Evolutionary conservation across 2,888 invertebrate species (phyloP).

Genomic region (Cantharis nigra): DNA sequence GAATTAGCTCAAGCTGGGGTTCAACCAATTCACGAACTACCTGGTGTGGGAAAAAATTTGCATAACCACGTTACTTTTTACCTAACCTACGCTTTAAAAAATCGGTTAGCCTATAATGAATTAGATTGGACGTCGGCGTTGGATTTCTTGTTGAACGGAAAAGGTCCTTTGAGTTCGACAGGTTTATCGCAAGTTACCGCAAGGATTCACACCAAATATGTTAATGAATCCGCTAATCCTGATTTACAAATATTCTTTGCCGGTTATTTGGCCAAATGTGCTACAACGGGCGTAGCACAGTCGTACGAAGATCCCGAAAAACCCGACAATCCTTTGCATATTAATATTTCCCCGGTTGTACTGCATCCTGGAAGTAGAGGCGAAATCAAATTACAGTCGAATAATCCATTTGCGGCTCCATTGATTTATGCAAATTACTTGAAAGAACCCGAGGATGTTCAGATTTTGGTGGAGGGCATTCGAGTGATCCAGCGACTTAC

Average conservation of each 20-base stretch:
- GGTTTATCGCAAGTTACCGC: slow-evolving; percentile 72
- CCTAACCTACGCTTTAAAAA: slow-evolving; percentile 61
- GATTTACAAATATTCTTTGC: slow-evolving; percentile 71
- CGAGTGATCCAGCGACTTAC: slow-evolving; percentile 63
- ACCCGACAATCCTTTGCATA: slow-evolving; percentile 46
- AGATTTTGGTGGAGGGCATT: slow-evolving; percentile 67
- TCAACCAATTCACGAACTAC: slow-evolving; percentile 64
- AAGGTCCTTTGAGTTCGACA: slow-evolving; percentile 67
- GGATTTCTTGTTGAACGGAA: slow-evolving; percentile 64
- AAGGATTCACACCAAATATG: slow-evolving; percentile 64
- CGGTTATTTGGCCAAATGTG: slow-evolving; percentile 67
- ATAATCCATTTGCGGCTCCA: slow-evolving; percentile 72
- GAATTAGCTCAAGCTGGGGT: slow-evolving; percentile 65
- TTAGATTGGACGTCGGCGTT: slow-evolving; percentile 66
- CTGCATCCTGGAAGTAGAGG: slow-evolving; percentile 72
- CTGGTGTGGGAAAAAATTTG: slow-evolving; percentile 71
- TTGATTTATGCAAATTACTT: slow-evolving; percentile 81
- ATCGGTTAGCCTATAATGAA: slow-evolving; percentile 59
- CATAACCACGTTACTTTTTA: slow-evolving; percentile 71
- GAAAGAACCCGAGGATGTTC: slow-evolving; percentile 66
- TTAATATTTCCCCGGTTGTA: slow-evolving; percentile 63
- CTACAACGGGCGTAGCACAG: slow-evolving; percentile 57
- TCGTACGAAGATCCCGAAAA: slow-evolving; percentile 51
- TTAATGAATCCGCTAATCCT: slow-evolving; percentile 64
- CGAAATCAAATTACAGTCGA: slow-evolving; percentile 64